phyloP scores from a whole-genome alignment of 2,888 invertebrate genomes.

The Alviniconcha strummeri region DNA sequence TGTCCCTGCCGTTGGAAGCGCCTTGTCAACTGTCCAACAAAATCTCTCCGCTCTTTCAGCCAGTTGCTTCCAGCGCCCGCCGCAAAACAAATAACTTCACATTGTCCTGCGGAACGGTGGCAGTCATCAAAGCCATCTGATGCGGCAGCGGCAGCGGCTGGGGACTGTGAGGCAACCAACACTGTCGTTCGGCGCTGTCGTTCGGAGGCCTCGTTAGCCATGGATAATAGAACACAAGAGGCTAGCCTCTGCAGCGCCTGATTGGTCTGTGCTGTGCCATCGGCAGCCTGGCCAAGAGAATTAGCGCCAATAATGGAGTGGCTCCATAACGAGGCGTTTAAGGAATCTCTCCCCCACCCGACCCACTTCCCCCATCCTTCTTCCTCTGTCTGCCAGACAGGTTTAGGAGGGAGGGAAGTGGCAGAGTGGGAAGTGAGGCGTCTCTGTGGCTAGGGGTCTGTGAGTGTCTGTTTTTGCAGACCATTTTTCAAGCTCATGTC shows the following conservation, averaged over 20 bases:
- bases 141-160: too few relatives aligned
- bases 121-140: too few relatives aligned
- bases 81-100: conserved; percentile 5
- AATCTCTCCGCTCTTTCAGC: too few relatives aligned
- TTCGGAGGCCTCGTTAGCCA: conserved; percentile 16
- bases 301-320: conserved; percentile 17
- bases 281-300: background rate
- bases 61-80: too few relatives aligned
- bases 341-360: background rate
- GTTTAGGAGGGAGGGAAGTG: background rate
- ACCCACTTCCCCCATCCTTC: too few relatives aligned
- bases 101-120: background rate
- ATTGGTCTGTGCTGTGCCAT: conserved; percentile 4
- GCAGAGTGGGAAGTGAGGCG: too few relatives aligned
- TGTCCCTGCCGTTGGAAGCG: too few relatives aligned
- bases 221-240: background rate
- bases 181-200: conserved; percentile 4
- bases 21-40: too few relatives aligned
- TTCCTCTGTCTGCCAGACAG: background rate
- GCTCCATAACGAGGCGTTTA: conserved; percentile 7
- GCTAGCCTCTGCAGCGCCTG: background rate
- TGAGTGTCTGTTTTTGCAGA: background rate
- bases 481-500: too few relatives aligned
- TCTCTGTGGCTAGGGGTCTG: background rate
- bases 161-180: too few relatives aligned